Percentiles rank a stretch among this genome's conserved stretches.
These are phyloP conservation scores for Phodopus roborovskii DNA, from an alignment of 2,113 vertebrate genomes.

Conservation along the genomic window DNA sequence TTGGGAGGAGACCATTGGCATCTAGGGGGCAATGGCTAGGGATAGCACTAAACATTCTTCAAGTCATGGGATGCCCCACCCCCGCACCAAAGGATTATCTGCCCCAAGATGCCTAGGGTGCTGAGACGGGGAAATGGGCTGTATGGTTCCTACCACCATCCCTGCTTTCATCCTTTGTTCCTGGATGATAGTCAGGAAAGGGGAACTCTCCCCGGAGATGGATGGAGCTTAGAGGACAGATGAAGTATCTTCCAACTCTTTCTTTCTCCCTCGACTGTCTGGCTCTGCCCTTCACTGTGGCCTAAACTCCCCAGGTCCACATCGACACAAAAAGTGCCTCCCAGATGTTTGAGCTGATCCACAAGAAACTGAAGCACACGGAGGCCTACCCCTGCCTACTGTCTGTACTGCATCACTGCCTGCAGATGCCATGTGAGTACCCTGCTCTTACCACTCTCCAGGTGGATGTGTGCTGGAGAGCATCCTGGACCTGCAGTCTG, in stretches of 20 bases:
- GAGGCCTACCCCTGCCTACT: constrained; percentile 97
- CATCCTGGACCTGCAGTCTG: background rate
- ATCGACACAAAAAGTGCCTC: constrained; percentile 97
- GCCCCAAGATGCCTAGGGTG: background rate
- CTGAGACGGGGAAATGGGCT: background rate
- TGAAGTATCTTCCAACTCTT: background rate
- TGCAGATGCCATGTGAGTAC: constrained; percentile 98
- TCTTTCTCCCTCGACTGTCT: fast-evolving
- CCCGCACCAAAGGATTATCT: background rate
- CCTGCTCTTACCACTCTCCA: fast-evolving
- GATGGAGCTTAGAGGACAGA: background rate
- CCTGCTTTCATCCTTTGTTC: background rate
- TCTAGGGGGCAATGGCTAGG: background rate
- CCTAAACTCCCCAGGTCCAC: constrained; percentile 87
- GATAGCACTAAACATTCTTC: background rate
- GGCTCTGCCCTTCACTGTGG: background rate
- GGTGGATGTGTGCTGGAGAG: background rate
- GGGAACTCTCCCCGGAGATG: background rate
- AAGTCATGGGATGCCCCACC: background rate
- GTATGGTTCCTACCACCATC: background rate
- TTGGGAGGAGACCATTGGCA: background rate
- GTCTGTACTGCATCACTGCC: constrained; percentile 97
- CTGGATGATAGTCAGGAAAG: background rate
- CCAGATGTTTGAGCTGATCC: constrained; percentile 98
- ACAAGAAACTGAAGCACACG: constrained; percentile 96